phyloP scores from a whole-genome alignment of 92 coral and sea anemone genomes.

The Metridium senile region DNA sequence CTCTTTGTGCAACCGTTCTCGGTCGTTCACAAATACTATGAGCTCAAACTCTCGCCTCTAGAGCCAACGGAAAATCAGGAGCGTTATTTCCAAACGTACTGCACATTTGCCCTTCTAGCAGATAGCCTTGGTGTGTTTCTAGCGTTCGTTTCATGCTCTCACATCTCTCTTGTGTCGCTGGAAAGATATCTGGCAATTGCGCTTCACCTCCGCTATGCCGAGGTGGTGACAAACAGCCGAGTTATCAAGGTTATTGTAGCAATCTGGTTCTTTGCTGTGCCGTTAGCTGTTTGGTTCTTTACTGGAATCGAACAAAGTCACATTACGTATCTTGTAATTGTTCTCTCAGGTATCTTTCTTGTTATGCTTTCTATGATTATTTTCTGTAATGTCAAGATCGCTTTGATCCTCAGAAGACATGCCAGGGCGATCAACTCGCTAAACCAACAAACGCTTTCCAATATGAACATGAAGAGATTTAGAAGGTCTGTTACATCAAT shows the following conservation, averaged over 20 bases:
- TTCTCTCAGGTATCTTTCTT: neutral
- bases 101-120: neutral
- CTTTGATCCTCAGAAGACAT: conserved; percentile 7
- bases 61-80: neutral
- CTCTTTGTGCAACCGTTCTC: conserved; percentile 19
- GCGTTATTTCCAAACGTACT: neutral
- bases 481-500: conserved; percentile 13
- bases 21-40: conserved; percentile 8
- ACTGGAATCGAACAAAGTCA: neutral
- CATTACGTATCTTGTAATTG: neutral
- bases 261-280: conserved; percentile 9
- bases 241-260: conserved; percentile 8
- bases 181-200: conserved; percentile 15
- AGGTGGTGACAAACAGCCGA: conserved; percentile 14
- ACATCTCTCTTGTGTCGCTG: neutral
- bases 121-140: conserved; percentile 5
- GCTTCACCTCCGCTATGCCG: conserved; percentile 24
- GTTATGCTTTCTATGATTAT: neutral
- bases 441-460: neutral
- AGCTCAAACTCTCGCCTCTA: conserved; percentile 5
- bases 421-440: conserved; percentile 2
- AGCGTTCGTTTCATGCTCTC: conserved; percentile 1
- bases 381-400: conserved; percentile 24
- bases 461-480: neutral
- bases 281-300: conserved; percentile 6